Base-by-base conservation (phyloP, 2,797 vertebrate species). In the Hapalemur alaotrensis region DNA sequence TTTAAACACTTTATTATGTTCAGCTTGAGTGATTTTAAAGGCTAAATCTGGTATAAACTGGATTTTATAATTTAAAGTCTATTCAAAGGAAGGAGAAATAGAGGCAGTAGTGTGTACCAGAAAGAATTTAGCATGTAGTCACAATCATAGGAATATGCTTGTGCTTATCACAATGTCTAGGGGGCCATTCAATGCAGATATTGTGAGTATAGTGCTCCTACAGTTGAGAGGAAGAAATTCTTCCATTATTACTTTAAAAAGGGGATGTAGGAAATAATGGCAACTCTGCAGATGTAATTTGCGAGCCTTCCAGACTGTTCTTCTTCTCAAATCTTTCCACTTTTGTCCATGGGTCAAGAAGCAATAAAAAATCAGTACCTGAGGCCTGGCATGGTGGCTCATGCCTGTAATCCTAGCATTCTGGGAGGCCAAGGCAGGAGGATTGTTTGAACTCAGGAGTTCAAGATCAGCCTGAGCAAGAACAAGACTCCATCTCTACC, bases 1-100 rank as follows among this genome's bases (percentile, higher is more conserved):
- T 88, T 97, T 96, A 97, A 97, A 96, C 54, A 95, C 61, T 61
- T 81, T 75, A 82, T 85, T 78, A 75, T 59, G 59, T 93, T 91
- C 20, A 76, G 50, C 46, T 76, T 83, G 69, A 97, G 48, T 92
- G 50, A 95, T 79, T 95, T 94, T 35, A 90, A 90, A 96, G 93
- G 69, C 46, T 78, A 35, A 89, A 69, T 90, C n/a, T 96, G 78
- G 46, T 75, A 84, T 95, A 48, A 82, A 41, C 38, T 81, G 63
- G 52, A 87, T 96, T 94, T 92, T 84, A 23, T 84, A 92, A 95
- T 93, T 65, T 81, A 63, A 94, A 91, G n/a, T 81, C 59, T 75
- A 85, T 69, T 97, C 67, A 90, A 35, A 91, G 84, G 96, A 96
- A 84, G 54, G 86, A 88, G 52, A 93, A 92, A 95, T 38, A 69